A percentile compares a stretch with the other conserved stretches of the same genome.
Evolutionary conservation across 2,113 vertebrate genomes (phyloP).

Genomic region (Cryptomyrus ogoouensis): DNA sequence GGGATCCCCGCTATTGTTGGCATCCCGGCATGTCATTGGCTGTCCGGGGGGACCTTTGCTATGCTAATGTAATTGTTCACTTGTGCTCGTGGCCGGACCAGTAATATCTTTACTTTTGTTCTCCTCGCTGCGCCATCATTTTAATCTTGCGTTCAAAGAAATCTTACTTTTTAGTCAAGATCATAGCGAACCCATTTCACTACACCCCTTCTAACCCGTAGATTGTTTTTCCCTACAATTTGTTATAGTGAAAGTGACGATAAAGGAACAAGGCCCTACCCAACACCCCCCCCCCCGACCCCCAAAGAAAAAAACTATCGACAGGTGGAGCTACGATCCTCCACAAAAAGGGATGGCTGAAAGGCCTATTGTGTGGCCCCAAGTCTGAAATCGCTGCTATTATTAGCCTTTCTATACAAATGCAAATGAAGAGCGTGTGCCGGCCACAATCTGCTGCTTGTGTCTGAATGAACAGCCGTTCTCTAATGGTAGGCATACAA

Average conservation of each 20-base stretch:
- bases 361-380: not conserved
- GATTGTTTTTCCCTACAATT: not conserved
- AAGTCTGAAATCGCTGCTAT: slow-evolving; percentile 21
- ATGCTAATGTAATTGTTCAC: slow-evolving; percentile 67
- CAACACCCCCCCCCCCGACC: not conserved
- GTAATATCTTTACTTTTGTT: slow-evolving; percentile 32
- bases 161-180: not conserved
- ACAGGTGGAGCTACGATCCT: slow-evolving; percentile 48
- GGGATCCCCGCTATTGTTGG: slow-evolving; percentile 47
- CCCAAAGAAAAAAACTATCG: slow-evolving; percentile 15
- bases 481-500: not conserved
- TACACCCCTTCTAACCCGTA: not conserved
- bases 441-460: slow-evolving; percentile 22
- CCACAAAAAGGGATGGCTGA: slow-evolving; percentile 5
- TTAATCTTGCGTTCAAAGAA: not conserved
- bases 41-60: slow-evolving; percentile 51
- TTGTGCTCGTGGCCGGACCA: slow-evolving; percentile 63
- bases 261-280: not conserved
- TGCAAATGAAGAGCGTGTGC: slow-evolving; percentile 37
- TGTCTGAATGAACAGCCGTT: not conserved
- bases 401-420: slow-evolving; percentile 32
- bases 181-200: not conserved
- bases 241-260: not conserved
- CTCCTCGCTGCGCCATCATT: not conserved
- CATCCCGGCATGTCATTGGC: slow-evolving; percentile 6